phyloP scores from a whole-genome alignment of 1,140 invertebrate genomes.

The Anadara kagoshimensis region DNA sequence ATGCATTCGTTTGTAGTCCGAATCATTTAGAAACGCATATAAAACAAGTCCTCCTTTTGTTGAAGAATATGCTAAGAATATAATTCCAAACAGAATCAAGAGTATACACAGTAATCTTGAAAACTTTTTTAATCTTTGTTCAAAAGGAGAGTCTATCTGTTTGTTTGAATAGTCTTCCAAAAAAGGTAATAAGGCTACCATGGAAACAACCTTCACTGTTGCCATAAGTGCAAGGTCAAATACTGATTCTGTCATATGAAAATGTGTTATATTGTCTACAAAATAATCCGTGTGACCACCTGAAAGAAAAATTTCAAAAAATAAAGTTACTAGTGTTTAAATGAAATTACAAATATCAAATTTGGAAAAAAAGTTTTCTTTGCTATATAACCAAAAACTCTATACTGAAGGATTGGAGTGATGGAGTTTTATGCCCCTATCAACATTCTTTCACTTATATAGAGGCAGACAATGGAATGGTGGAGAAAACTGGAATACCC shows the following conservation, averaged over 20 bases:
- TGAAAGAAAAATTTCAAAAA: constrained; percentile 45
- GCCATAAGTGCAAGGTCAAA: constrained; percentile 67
- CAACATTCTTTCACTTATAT: too few relatives aligned
- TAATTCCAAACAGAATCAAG: constrained; percentile 37
- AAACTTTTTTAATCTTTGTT: constrained; percentile 25
- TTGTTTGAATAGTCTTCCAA: constrained; percentile 53
- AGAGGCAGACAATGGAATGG: too few relatives aligned
- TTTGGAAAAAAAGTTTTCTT: not conserved
- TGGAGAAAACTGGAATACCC: too few relatives aligned
- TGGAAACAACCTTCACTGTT: constrained; percentile 51
- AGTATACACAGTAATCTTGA: constrained; percentile 41
- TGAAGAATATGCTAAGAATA: constrained; percentile 38
- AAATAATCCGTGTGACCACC: constrained; percentile 67
- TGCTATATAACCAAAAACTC: too few relatives aligned
- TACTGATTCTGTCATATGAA: constrained; percentile 61
- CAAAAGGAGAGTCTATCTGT: constrained; percentile 51
- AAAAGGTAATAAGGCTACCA: constrained; percentile 38
- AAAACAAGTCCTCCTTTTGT: constrained; percentile 64
- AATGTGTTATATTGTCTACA: constrained; percentile 63
- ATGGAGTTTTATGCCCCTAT: too few relatives aligned
- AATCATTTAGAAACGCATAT: constrained; percentile 54
- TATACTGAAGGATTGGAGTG: not conserved
- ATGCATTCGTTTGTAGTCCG: constrained; percentile 59
- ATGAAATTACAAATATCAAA: not conserved
- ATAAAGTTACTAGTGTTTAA: constrained; percentile 3